Evolutionary conservation across 1,140 invertebrate species (phyloP).

Genomic region (Delia radicum): DNA sequence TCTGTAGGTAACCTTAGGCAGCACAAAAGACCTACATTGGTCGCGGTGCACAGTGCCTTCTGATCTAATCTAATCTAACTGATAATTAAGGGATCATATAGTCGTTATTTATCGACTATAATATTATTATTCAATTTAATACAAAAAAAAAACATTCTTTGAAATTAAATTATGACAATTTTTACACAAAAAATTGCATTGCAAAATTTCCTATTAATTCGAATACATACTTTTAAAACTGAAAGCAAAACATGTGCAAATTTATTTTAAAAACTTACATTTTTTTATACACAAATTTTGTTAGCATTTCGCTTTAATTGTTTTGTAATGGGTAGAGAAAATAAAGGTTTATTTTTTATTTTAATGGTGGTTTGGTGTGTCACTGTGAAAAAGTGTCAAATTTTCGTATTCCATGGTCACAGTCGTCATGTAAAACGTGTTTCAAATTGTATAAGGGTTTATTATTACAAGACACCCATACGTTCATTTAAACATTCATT

Average conservation of each 20-base stretch:
- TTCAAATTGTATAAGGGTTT: conserved; percentile 13
- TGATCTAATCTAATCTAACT: too few species aligned
- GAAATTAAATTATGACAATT: conserved; percentile 4
- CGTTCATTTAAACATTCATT: background rate
- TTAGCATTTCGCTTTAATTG: conserved; percentile 19
- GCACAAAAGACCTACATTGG: too few species aligned
- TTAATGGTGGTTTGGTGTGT: background rate
- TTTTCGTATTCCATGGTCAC: conserved; percentile 8
- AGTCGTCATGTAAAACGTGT: conserved; percentile 13
- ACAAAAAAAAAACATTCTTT: too few species aligned
- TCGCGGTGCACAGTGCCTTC: too few species aligned
- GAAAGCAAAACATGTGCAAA: conserved; percentile 13
- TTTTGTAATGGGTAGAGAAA: background rate
- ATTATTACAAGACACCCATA: background rate
- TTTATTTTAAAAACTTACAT: background rate
- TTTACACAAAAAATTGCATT: background rate
- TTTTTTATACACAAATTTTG: too few species aligned
- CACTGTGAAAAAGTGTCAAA: conserved; percentile 14
- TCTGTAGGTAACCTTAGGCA: too few species aligned
- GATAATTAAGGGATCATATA: too few species aligned
- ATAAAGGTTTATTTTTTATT: background rate
- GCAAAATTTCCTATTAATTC: conserved; percentile 4
- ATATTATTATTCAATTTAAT: too few species aligned
- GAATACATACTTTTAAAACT: background rate
- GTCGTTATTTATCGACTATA: too few species aligned